Percentiles rank a stretch among this genome's conserved stretches.
phyloP scores from a whole-genome alignment of 2,113 vertebrate genomes.

The Hoplias malabaricus region DNA sequence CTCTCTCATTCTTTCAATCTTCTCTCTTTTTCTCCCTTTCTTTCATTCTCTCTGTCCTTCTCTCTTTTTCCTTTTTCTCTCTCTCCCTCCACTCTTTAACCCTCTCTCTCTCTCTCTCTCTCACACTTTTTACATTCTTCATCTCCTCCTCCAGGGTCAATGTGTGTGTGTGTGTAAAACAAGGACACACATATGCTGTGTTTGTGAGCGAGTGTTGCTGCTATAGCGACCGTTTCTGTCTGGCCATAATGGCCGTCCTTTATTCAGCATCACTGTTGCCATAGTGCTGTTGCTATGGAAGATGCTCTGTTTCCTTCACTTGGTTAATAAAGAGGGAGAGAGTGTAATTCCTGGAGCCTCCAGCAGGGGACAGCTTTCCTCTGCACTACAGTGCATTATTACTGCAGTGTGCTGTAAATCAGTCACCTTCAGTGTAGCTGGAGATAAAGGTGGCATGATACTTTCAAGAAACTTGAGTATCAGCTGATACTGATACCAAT shows the following conservation, averaged over 20 bases:
- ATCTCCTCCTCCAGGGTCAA: neutral
- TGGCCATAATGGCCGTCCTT: conserved; percentile 59
- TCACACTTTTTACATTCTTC: too few relatives aligned
- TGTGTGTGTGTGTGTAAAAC: neutral
- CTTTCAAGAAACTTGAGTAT: too few relatives aligned
- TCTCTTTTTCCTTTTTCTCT: too few relatives aligned
- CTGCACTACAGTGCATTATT: neutral
- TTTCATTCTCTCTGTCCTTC: too few relatives aligned
- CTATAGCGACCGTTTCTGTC: conserved; percentile 44
- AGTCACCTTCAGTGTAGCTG: neutral
- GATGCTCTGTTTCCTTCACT: conserved; percentile 48
- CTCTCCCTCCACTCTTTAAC: too few relatives aligned
- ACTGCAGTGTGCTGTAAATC: neutral
- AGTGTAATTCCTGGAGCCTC: conserved; percentile 57
- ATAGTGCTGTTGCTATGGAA: conserved; percentile 79
- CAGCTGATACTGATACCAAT: too few relatives aligned
- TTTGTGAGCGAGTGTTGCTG: conserved; percentile 11
- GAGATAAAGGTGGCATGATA: too few relatives aligned
- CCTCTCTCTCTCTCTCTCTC: too few relatives aligned
- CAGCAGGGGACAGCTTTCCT: conserved; percentile 68
- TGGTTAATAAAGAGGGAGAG: conserved; percentile 29
- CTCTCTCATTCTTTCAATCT: too few relatives aligned
- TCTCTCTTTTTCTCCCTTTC: too few relatives aligned
- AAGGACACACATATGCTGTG: neutral
- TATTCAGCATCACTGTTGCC: conserved; percentile 74